phyloP scores from a whole-genome alignment of 2,888 invertebrate genomes.

The Hirtodrosophila alboralis region DNA sequence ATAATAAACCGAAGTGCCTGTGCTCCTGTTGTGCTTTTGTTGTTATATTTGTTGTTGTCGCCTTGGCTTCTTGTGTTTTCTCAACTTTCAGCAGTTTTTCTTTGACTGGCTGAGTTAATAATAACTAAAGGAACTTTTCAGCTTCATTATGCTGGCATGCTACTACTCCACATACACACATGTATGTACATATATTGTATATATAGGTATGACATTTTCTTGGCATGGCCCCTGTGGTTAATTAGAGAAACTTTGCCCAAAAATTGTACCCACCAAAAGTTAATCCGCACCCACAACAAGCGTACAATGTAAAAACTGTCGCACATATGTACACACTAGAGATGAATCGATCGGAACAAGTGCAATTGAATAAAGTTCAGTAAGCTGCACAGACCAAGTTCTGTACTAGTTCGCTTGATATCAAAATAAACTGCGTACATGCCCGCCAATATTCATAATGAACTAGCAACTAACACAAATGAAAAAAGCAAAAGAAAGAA shows the following conservation, averaged over 20 bases:
- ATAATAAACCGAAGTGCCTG: constrained; percentile 70
- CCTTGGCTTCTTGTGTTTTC: constrained; percentile 42
- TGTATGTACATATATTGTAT: constrained; percentile 1
- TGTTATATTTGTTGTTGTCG: constrained; percentile 23
- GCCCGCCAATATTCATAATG: too few species aligned
- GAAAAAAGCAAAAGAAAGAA: too few species aligned
- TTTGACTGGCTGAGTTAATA: constrained; percentile 47
- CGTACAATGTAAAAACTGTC: constrained; percentile 29
- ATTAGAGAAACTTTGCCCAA: constrained; percentile 43
- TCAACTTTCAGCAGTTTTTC: constrained; percentile 40
- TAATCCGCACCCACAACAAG: constrained; percentile 9
- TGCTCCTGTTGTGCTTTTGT: constrained; percentile 8
- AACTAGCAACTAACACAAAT: too few species aligned
- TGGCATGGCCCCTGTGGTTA: constrained; percentile 29
- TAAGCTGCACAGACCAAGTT: too few species aligned
- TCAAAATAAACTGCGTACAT: too few species aligned
- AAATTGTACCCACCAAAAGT: constrained; percentile 15
- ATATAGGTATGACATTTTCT: constrained; percentile 7
- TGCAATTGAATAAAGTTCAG: too few species aligned
- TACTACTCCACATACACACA: constrained; percentile 2
- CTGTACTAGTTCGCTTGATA: too few species aligned
- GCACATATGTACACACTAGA: neutral
- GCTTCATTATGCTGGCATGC: constrained; percentile 47
- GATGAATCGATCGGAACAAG: too few species aligned
- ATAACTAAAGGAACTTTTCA: constrained; percentile 43